Base-by-base conservation (phyloP, 1,140 invertebrate species). In the Gonatopus flavifemur region DNA sequence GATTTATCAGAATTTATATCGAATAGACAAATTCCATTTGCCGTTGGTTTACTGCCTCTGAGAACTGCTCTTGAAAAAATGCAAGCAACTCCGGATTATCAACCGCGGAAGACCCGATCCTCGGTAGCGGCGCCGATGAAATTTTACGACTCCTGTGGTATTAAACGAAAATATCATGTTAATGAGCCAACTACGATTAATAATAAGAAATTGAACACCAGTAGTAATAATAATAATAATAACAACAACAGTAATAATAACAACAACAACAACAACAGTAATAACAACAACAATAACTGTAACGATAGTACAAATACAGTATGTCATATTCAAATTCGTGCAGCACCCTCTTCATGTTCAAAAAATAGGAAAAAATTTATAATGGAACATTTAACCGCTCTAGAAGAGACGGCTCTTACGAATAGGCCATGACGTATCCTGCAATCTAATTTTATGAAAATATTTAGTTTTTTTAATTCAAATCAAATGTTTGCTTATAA, bases 41-140 rank as follows among this genome's bases (percentile, higher is more conserved):
- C 78, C 3, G 77, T 81, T 13, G 78, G 78, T 3, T 49, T 81
- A 15, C 52, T 80, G 30, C 78, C 79, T 12, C 37, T 80, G 4
- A 64, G 76, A 28, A 76, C 76, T 15, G 78, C 78, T 16, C 39
- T 81, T 0, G 79, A 80, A 37, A 73, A 72, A 48, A 76, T 80
- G 67, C 78, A 80, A 47, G 74, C 77, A 1, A 79, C 70, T 35
- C 67, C 72, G 0, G 79, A 80, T 59, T 75, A 81, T 57, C 79
- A 80, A 10, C 78, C 79, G 4, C 57, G 77, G 3, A 80, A 80
- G 59, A 80, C 77, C 3, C 59, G 78, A 19, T 79, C 77, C 1
- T 78, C 74, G 0, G 72, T 70, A 12, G 66, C 71, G 4, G 66
- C 71, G 4, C 64, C 73, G 0, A 36, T 53, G 0, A 71, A 67